A percentile compares a stretch with the other conserved stretches of the same genome.
These are phyloP conservation scores for Actinemys pallida DNA, from an alignment of 2,113 vertebrate species.

Conservation along the genomic window DNA sequence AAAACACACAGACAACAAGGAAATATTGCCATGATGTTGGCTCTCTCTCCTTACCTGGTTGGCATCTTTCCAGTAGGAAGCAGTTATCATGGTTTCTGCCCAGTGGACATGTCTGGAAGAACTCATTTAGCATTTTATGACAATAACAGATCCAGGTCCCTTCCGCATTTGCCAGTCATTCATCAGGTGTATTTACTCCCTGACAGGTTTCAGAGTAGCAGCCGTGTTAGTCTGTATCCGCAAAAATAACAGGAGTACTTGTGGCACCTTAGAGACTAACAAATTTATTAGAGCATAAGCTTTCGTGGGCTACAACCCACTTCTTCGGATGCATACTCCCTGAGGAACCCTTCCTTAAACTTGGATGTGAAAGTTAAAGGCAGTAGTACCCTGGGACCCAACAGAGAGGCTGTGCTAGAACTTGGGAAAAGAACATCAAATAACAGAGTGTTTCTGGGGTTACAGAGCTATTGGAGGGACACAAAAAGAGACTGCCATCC, in stretches of 20 bases:
- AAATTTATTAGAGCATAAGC: no score
- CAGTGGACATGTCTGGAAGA: background rate
- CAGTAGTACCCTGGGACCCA: background rate
- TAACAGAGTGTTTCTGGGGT: background rate
- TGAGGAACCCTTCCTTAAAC: background rate
- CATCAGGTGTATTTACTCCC: background rate
- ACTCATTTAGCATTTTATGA: background rate
- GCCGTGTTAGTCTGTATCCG: no score
- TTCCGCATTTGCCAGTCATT: background rate
- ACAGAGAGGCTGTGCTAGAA: background rate
- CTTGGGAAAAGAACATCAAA: background rate
- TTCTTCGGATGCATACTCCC: background rate
- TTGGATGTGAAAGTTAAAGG: background rate
- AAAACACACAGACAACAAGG: background rate
- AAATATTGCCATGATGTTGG: background rate
- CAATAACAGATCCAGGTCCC: background rate
- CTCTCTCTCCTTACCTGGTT: background rate
- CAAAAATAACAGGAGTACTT: no score
- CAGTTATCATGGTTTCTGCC: background rate
- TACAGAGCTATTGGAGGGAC: no score
- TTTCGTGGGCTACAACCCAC: no score
- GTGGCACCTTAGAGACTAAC: no score
- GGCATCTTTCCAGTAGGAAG: background rate
- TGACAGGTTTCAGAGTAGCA: background rate
- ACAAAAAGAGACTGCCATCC: background rate